These are phyloP conservation scores for Babyrousa celebensis DNA, from an alignment of 2,797 vertebrate species.

Conservation along the genomic window DNA sequence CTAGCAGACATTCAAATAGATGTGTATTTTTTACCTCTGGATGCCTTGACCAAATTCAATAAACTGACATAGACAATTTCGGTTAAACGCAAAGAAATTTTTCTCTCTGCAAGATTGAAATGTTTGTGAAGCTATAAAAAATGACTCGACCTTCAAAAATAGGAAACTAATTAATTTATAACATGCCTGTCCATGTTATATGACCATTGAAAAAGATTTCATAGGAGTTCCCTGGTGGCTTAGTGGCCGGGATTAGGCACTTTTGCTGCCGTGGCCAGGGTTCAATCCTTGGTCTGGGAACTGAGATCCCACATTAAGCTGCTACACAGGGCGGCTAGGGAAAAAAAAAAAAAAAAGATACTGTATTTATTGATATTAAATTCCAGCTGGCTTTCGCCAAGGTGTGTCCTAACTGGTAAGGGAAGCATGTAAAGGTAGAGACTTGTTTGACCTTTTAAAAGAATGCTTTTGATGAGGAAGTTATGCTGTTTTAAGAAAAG, in stretches of 20 bases:
- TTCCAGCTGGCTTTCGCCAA: background rate
- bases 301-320: no score
- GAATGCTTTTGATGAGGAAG: background rate
- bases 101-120: slow-evolving; percentile 29
- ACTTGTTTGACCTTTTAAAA: background rate
- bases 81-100: slow-evolving; percentile 16
- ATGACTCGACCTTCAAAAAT: background rate
- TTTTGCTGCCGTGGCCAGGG: no score
- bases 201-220: background rate
- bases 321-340: no score
- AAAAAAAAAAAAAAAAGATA: background rate
- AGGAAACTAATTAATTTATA: background rate
- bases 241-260: no score
- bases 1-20: background rate
- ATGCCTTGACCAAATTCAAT: slow-evolving; percentile 29
- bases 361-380: background rate
- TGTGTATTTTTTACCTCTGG: background rate
- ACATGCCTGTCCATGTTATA: background rate
- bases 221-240: no score
- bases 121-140: slow-evolving; percentile 7
- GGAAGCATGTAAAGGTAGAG: background rate
- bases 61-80: background rate
- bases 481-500: background rate
- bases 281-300: no score
- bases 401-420: background rate